Conservation (phyloP, 2,888 invertebrate species). For the Proisotoma minuta region DNA sequence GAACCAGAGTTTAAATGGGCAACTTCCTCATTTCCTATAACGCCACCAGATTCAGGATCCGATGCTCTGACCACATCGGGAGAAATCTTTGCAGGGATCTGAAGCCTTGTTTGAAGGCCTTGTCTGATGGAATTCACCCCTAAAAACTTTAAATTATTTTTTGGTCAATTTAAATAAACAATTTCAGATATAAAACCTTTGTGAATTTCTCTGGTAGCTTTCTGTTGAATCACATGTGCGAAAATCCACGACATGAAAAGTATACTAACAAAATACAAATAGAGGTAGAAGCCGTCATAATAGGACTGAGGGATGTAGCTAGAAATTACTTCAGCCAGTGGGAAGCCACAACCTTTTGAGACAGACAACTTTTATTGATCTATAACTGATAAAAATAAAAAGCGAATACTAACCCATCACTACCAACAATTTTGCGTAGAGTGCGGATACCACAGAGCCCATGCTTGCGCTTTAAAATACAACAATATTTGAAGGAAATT, state of each 20-base stretch:
- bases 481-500: not conserved
- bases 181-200: constrained; percentile 15
- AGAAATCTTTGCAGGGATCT: constrained; percentile 5
- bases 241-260: constrained; percentile 79
- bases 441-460: constrained; percentile 81
- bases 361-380: too few relatives aligned
- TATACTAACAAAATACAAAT: constrained; percentile 81
- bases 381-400: too few relatives aligned
- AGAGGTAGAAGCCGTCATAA: constrained; percentile 85
- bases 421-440: constrained; percentile 92
- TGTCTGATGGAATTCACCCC: constrained; percentile 28
- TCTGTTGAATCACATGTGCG: constrained; percentile 65
- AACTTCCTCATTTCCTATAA: not conserved
- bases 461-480: constrained; percentile 68
- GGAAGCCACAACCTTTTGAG: constrained; percentile 66
- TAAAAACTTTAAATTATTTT: not conserved
- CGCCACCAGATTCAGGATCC: not conserved
- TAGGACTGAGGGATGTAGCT: constrained; percentile 89
- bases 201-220: constrained; percentile 41
- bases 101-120: constrained; percentile 14
- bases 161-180: not conserved
- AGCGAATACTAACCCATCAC: too few relatives aligned
- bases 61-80: constrained; percentile 3
- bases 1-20: not conserved
- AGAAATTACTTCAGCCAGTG: constrained; percentile 92